Evolutionary conservation across 2,888 invertebrate species (phyloP).

Genomic region (Aporophyla lueneburgensis): DNA sequence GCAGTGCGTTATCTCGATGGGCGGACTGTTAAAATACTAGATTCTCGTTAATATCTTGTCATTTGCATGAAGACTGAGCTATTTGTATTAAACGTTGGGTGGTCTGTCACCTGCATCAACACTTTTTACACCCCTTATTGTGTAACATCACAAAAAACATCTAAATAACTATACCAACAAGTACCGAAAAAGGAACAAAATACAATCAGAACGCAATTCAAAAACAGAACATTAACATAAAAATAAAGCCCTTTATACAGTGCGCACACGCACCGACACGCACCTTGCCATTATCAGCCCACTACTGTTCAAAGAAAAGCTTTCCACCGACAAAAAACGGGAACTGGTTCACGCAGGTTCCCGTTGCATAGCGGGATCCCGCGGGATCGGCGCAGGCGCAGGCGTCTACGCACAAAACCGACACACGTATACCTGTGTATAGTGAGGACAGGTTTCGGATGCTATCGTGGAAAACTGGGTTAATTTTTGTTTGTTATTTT

Average conservation of each 20-base stretch:
- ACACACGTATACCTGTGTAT: slow-evolving; percentile 41
- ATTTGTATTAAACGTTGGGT: background rate
- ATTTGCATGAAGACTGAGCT: background rate
- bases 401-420: slow-evolving; percentile 62
- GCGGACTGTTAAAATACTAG: too few relatives aligned
- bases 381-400: slow-evolving; percentile 53
- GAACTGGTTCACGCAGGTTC: slow-evolving; percentile 79
- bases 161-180: slow-evolving; percentile 5
- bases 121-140: slow-evolving; percentile 10
- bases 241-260: slow-evolving; percentile 37
- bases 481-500: slow-evolving; percentile 41
- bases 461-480: slow-evolving; percentile 48
- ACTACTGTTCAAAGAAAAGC: slow-evolving; percentile 63
- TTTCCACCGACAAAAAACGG: slow-evolving; percentile 61
- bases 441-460: slow-evolving; percentile 59
- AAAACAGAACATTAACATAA: slow-evolving; percentile 41
- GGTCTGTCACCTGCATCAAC: background rate
- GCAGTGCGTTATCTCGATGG: too few relatives aligned
- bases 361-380: slow-evolving; percentile 78
- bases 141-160: slow-evolving; percentile 1
- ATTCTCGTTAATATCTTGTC: too few relatives aligned
- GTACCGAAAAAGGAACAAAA: background rate
- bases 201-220: slow-evolving; percentile 25
- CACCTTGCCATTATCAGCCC: slow-evolving; percentile 53
- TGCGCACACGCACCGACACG: slow-evolving; percentile 39